These are phyloP conservation scores for Syngnathus rostellatus DNA, from an alignment of 2,797 vertebrate species.

Conservation along the genomic window DNA sequence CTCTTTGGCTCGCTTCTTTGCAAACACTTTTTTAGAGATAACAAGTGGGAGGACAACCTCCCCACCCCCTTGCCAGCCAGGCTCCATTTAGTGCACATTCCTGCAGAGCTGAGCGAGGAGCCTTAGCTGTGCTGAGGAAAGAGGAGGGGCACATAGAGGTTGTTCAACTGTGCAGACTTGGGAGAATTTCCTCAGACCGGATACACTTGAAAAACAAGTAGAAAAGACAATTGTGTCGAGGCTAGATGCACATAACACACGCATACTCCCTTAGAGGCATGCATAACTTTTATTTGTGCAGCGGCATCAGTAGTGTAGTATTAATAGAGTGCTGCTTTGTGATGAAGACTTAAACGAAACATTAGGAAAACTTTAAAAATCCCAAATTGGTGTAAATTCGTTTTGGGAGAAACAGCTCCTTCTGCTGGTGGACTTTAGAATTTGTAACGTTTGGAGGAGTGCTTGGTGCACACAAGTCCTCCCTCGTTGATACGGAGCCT, in stretches of 20 bases:
- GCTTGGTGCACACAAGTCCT: neutral
- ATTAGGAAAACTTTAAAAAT: slow-evolving; percentile 1
- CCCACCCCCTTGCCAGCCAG: slow-evolving; percentile 26
- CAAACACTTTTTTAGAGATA: slow-evolving; percentile 49
- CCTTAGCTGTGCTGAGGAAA: slow-evolving; percentile 19
- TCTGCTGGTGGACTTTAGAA: slow-evolving; percentile 31
- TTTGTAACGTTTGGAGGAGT: neutral
- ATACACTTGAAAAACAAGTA: slow-evolving; percentile 17
- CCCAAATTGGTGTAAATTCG: neutral
- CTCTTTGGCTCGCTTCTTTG: slow-evolving; percentile 37
- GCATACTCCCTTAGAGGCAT: neutral
- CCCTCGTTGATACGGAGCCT: neutral
- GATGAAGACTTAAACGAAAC: too few species aligned
- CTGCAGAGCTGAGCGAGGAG: slow-evolving; percentile 45
- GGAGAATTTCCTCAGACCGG: slow-evolving; percentile 8
- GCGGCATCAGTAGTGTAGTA: neutral
- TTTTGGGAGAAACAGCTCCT: slow-evolving; percentile 29
- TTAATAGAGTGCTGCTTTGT: neutral
- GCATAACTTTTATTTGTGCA: neutral
- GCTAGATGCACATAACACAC: neutral
- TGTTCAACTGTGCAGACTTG: slow-evolving; percentile 11
- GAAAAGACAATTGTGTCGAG: neutral
- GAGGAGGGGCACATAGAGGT: slow-evolving; percentile 25
- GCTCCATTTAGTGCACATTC: slow-evolving; percentile 56
- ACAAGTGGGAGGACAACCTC: slow-evolving; percentile 40